Conservation (phyloP, 2,888 invertebrate genomes). For the Micoletzkya japonica region DNA sequence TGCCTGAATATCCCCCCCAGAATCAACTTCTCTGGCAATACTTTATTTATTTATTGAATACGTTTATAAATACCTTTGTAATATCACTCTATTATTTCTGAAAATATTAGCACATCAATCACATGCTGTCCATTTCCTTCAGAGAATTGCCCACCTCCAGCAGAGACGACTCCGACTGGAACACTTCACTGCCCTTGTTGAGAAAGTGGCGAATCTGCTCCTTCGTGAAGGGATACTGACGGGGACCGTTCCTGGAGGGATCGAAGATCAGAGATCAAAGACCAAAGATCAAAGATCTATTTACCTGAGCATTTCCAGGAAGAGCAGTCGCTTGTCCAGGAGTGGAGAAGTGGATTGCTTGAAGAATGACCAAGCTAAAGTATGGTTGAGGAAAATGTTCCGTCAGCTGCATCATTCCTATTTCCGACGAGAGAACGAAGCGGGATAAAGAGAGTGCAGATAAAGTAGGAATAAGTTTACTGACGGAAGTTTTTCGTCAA, state of each 20-base stretch:
- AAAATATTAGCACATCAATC: background rate
- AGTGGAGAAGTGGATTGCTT: too few relatives aligned
- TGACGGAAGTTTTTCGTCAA: too few relatives aligned
- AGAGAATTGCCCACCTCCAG: slow-evolving; percentile 34
- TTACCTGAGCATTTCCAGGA: background rate
- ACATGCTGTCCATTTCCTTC: background rate
- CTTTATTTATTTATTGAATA: too few relatives aligned
- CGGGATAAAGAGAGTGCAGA: too few relatives aligned
- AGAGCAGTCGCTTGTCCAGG: too few relatives aligned
- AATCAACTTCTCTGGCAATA: too few relatives aligned
- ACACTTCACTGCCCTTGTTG: slow-evolving; percentile 26
- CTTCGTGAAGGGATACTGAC: slow-evolving; percentile 33
- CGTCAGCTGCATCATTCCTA: too few relatives aligned
- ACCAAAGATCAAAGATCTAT: background rate
- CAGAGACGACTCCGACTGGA: slow-evolving; percentile 31
- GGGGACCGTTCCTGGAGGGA: slow-evolving; percentile 33
- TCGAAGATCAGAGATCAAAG: background rate
- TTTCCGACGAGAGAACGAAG: too few relatives aligned
- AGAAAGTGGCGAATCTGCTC: slow-evolving; percentile 31
- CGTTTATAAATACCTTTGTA: background rate
- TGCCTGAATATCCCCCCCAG: too few relatives aligned
- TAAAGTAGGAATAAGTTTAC: too few relatives aligned
- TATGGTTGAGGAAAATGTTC: too few relatives aligned
- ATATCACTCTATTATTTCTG: background rate
- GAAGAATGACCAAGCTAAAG: too few relatives aligned